Evolutionary conservation across 2,797 vertebrate species (phyloP).

Genomic region (Cryptoprocta ferox): DNA sequence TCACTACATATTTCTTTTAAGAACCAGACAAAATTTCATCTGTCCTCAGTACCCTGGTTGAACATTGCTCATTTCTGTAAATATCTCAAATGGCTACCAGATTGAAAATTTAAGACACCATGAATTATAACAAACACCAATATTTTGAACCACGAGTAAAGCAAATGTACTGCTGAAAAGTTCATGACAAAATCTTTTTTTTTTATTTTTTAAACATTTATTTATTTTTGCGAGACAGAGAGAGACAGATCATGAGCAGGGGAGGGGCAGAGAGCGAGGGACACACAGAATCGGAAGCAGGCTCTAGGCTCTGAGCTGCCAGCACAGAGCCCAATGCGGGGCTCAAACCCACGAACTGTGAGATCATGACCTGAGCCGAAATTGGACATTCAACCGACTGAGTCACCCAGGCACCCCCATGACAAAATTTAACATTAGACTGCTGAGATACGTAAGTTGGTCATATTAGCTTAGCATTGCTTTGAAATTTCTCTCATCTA

Average conservation of each 20-base stretch:
- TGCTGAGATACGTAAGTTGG: neutral
- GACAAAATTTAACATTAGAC: neutral
- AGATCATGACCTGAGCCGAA: too few relatives aligned
- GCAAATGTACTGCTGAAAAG: neutral
- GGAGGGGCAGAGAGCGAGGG: too few relatives aligned
- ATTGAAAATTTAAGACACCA: neutral
- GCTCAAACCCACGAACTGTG: too few relatives aligned
- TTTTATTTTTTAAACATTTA: too few relatives aligned
- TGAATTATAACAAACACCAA: neutral
- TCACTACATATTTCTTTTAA: neutral
- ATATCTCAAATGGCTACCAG: neutral
- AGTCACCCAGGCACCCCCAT: too few relatives aligned
- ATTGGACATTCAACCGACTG: too few relatives aligned
- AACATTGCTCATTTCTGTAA: neutral
- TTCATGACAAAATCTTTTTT: neutral
- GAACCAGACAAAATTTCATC: neutral
- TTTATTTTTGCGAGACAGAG: too few relatives aligned
- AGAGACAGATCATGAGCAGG: too few relatives aligned
- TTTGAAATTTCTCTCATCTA: slow-evolving; percentile 21
- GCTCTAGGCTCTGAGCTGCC: too few relatives aligned
- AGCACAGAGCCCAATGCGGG: too few relatives aligned
- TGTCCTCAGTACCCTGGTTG: neutral
- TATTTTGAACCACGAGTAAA: neutral
- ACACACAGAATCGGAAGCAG: too few relatives aligned
- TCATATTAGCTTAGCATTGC: neutral